Evolutionary conservation across 2,113 vertebrate genomes (phyloP).

Genomic region (Nesogale talazaci): DNA sequence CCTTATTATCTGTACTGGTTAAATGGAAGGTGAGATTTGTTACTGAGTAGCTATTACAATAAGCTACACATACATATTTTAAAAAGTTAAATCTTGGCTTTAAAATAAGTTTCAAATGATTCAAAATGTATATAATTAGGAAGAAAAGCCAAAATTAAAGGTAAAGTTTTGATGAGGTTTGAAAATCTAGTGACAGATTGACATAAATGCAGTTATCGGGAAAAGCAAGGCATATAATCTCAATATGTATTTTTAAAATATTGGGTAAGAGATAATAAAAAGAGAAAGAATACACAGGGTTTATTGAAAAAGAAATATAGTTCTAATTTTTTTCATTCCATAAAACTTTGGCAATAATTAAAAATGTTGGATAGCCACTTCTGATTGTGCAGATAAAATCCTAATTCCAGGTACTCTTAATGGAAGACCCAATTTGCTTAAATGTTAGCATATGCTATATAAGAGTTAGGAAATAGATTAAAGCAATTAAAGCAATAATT

Average conservation of each 20-base stretch:
- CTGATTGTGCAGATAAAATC: not conserved
- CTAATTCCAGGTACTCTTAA: not conserved
- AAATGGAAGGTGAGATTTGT: not conserved
- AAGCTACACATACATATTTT: not conserved
- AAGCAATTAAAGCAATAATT: too few species aligned
- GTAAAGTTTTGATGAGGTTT: not conserved
- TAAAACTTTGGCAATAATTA: not conserved
- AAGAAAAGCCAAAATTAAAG: not conserved
- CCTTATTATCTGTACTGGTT: too few species aligned
- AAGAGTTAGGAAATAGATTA: too few species aligned
- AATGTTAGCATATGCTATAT: too few species aligned
- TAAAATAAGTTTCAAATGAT: not conserved
- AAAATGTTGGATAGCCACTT: not conserved
- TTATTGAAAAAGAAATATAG: not conserved
- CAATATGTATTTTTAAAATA: not conserved
- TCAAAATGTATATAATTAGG: not conserved
- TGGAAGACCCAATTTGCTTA: not conserved
- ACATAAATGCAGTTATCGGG: not conserved
- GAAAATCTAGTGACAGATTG: not conserved
- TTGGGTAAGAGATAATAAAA: not conserved
- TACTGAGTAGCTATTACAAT: not conserved
- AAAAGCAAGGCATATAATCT: not conserved
- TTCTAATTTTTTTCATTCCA: too few species aligned
- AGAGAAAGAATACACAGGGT: not conserved
- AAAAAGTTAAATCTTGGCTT: fast-evolving